Percentiles rank a stretch among this genome's conserved stretches.
phyloP scores from a whole-genome alignment of 2,888 invertebrate genomes.

The Formica aserva region DNA sequence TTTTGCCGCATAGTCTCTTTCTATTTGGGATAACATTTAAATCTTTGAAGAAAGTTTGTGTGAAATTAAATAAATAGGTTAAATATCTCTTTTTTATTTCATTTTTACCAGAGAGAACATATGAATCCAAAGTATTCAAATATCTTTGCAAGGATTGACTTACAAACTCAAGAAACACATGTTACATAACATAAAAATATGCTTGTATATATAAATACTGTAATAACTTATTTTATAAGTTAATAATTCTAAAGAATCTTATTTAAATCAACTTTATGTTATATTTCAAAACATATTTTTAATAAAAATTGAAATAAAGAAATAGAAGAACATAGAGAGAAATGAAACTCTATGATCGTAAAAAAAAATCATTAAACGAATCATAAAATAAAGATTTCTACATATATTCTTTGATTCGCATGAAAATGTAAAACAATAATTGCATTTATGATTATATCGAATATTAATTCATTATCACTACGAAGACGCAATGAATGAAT shows the following conservation, averaged over 20 bases:
- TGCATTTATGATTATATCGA: background rate
- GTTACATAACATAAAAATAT: slow-evolving; percentile 38
- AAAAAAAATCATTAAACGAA: background rate
- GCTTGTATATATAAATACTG: background rate
- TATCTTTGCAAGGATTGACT: background rate
- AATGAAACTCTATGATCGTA: background rate
- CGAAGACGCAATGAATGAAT: background rate
- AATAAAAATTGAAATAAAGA: background rate
- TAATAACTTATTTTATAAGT: background rate
- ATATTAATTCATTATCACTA: background rate
- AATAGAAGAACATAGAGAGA: background rate
- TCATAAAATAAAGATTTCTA: background rate
- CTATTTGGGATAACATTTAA: slow-evolving; percentile 66
- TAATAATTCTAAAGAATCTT: background rate
- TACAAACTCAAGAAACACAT: background rate
- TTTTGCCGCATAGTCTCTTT: slow-evolving; percentile 84
- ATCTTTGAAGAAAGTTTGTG: slow-evolving; percentile 9
- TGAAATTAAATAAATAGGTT: background rate
- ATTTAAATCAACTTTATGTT: background rate
- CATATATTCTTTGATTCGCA: background rate
- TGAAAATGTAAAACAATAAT: background rate
- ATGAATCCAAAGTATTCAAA: background rate
- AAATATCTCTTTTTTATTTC: background rate
- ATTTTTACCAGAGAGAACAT: background rate
- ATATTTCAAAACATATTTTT: background rate